Base-by-base conservation (phyloP, 2,888 invertebrate genomes). In the Sialis lutaria region DNA sequence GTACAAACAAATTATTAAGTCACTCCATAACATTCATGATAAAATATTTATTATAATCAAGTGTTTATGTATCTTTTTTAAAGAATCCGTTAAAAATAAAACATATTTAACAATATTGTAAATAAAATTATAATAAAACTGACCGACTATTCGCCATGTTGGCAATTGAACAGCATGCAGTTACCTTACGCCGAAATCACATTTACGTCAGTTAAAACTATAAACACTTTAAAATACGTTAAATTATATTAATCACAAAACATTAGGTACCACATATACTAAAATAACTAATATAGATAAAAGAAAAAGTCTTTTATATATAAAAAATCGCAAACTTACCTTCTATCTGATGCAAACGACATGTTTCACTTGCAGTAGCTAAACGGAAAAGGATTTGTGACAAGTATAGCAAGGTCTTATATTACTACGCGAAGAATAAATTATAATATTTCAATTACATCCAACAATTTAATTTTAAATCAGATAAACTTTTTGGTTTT, bases 321-420 rank as follows among this genome's bases (percentile, higher is more conserved):
- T 60, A 59, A 61, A 64, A 67, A 69, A 61, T 60, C 58, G 55
- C 57, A 57, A 64, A 75, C 79, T 82, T 79, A 82, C 84, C 82
- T 80, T 76, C 80, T 75, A 72, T 84, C 83, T 68, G 76, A 70
- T 67, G 77, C 74, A 77, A 75, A 79, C 70, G 84, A 84, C 84
- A 84, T 84, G 79, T 79, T 83, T 75, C 74, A 77, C 77, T 78
- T 75, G 74, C 75, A 74, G 75, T 76, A 71, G 77, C 74, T 74
- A 74, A 76, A 77, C 77, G 77, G 77, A 80, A 82, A 82, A 76
- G 72, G 64, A 61, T 61, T 61, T 60, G 60, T 53, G 55, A 55
- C 56, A 54, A 56, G 56, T 56, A 57, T 57, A 58, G 59, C 60
- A 58, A 58, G 57, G 58, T 58, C 60, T 57, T 58, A 60, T 61